Conservation (phyloP, 2,797 vertebrate genomes). For the Syngnathus rostellatus region DNA sequence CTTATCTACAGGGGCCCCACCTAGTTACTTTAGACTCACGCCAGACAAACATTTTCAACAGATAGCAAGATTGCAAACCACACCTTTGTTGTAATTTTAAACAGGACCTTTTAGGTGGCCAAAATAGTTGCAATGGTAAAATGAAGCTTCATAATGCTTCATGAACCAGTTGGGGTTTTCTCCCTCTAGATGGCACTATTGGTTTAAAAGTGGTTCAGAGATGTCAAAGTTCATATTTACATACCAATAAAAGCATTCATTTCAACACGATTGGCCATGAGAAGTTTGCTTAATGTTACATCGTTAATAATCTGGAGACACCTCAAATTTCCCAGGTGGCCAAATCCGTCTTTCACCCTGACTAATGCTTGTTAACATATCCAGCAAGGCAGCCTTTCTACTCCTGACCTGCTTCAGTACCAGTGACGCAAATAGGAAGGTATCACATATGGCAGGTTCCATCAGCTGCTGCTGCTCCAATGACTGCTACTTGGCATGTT, state of each 20-base stretch:
- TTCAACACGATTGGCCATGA: background rate
- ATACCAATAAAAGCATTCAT: slow-evolving; percentile 11
- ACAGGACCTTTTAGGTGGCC: background rate
- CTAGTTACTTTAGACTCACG: slow-evolving; percentile 26
- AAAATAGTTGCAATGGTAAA: background rate
- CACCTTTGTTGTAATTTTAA: background rate
- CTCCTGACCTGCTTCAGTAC: slow-evolving; percentile 35
- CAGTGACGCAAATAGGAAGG: slow-evolving; percentile 50
- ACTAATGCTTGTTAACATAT: slow-evolving; percentile 50
- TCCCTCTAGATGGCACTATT: no score
- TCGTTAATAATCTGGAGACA: slow-evolving; percentile 28
- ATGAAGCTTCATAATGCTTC: no score
- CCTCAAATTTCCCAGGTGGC: slow-evolving; percentile 49
- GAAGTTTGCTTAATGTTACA: slow-evolving; percentile 13
- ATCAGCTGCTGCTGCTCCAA: slow-evolving; percentile 21
- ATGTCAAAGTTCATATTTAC: slow-evolving; percentile 7
- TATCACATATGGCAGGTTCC: slow-evolving; percentile 46
- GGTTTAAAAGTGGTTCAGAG: no score
- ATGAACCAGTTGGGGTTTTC: no score
- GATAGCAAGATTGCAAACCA: background rate
- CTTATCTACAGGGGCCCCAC: slow-evolving; percentile 35
- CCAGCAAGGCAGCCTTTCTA: slow-evolving; percentile 30
- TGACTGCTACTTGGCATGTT: background rate
- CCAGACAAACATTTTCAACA: slow-evolving; percentile 16
- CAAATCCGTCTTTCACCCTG: slow-evolving; percentile 46